Evolutionary conservation across 2,797 vertebrate species (phyloP).

Genomic region (Lophotriccus pileatus): DNA sequence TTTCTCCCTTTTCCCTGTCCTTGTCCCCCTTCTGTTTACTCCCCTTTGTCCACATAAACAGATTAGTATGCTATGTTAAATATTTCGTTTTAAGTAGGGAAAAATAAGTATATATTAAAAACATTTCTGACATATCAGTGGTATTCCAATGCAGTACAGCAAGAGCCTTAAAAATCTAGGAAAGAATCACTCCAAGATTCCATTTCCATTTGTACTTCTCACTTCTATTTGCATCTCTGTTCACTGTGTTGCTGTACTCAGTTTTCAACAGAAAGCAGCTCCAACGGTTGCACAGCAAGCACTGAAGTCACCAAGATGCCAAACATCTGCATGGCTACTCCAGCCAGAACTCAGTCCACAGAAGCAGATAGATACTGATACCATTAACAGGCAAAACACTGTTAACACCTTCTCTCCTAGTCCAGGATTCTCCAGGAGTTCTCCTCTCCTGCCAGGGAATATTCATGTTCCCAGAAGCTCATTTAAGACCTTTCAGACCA

Average conservation of each 20-base stretch:
- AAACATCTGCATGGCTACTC: neutral
- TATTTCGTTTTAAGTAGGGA: neutral
- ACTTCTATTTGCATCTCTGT: neutral
- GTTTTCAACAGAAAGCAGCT: neutral
- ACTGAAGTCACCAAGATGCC: neutral
- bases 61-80: neutral
- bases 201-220: neutral
- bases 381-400: neutral
- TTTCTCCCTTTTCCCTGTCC: conserved; percentile 1
- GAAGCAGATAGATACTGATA: neutral
- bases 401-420: neutral
- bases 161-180: neutral
- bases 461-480: rapidly evolving
- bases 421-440: neutral
- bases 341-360: neutral
- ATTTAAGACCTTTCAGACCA: neutral
- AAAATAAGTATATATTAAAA: neutral
- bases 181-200: neutral
- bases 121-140: neutral
- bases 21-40: neutral
- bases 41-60: neutral
- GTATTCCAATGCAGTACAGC: neutral
- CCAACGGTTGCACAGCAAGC: neutral
- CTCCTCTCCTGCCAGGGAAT: neutral
- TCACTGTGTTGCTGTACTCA: neutral